Evolutionary conservation across 2,797 vertebrate species (phyloP).

Genomic region (Chelmon rostratus): DNA sequence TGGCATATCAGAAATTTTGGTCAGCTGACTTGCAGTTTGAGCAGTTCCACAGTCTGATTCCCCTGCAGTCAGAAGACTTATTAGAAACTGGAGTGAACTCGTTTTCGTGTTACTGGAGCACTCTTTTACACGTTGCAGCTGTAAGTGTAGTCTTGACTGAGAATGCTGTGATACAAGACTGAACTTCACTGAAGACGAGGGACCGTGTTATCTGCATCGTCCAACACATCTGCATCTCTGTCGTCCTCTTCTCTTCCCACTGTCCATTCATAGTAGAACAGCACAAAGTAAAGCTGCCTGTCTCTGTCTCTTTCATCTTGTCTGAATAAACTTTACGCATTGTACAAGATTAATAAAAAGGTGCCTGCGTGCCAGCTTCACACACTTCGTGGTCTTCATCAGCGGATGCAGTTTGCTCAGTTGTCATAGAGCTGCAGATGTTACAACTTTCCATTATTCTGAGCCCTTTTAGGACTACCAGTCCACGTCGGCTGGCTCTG

Average conservation of each 20-base stretch:
- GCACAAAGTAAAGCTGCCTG: background rate
- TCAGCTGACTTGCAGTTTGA: background rate
- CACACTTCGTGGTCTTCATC: background rate
- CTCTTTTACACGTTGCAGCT: too few relatives aligned
- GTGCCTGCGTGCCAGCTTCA: background rate
- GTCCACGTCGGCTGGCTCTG: background rate
- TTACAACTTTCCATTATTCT: slow-evolving; percentile 10
- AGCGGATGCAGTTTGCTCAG: background rate
- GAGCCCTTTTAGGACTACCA: background rate
- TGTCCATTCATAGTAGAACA: background rate
- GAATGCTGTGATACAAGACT: background rate
- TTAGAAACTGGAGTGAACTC: background rate
- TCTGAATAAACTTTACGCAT: background rate
- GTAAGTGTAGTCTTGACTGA: background rate
- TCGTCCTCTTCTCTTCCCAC: background rate
- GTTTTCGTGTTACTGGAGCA: background rate
- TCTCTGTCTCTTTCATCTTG: background rate
- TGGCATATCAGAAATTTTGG: background rate
- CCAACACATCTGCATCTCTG: background rate
- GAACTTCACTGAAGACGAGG: background rate
- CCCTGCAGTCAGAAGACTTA: background rate
- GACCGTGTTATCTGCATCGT: background rate
- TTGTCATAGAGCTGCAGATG: background rate
- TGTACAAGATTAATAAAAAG: background rate
- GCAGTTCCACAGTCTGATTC: background rate